Percentiles rank a stretch among this genome's conserved stretches.
phyloP scores from a whole-genome alignment of 2,888 invertebrate species.

The Ochropleura leucogaster region DNA sequence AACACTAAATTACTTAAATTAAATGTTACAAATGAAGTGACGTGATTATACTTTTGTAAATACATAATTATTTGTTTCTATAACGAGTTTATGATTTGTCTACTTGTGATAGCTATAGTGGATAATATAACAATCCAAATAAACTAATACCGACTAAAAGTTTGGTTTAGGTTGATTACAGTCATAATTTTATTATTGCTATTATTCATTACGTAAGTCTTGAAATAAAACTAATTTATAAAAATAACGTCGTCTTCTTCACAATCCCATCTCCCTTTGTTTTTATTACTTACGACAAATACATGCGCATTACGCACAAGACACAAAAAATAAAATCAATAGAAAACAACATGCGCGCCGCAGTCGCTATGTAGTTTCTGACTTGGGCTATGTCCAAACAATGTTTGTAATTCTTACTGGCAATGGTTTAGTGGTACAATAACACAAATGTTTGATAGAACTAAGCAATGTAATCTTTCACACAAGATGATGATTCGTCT shows the following conservation, averaged over 20 bases:
- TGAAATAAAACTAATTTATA: conserved; percentile 90
- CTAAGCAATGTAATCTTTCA: conserved; percentile 84
- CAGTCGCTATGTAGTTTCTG: conserved; percentile 47
- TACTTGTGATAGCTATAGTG: conserved; percentile 85
- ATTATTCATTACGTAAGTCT: conserved; percentile 85
- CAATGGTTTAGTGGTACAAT: conserved; percentile 74
- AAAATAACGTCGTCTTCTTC: conserved; percentile 65
- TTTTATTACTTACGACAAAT: conserved; percentile 45
- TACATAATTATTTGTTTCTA: conserved; percentile 68
- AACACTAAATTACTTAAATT: conserved; percentile 35
- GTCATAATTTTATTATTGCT: conserved; percentile 88
- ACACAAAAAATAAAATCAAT: conserved; percentile 81
- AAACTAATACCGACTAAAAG: conserved; percentile 89
- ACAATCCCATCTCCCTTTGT: conserved; percentile 9
- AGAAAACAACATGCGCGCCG: conserved; percentile 82
- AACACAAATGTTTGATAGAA: conserved; percentile 86
- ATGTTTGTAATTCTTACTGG: conserved; percentile 76
- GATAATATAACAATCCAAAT: conserved; percentile 87
- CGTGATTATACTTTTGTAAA: conserved; percentile 76
- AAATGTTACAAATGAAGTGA: conserved; percentile 54
- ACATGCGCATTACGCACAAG: conserved; percentile 78
- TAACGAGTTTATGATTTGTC: conserved; percentile 74
- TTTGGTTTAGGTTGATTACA: conserved; percentile 87
- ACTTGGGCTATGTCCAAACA: conserved; percentile 76
- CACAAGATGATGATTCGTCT: conserved; percentile 87